These are phyloP conservation scores for Leptopilina myrica DNA, from an alignment of 2,888 invertebrate genomes.

Conservation along the genomic window DNA sequence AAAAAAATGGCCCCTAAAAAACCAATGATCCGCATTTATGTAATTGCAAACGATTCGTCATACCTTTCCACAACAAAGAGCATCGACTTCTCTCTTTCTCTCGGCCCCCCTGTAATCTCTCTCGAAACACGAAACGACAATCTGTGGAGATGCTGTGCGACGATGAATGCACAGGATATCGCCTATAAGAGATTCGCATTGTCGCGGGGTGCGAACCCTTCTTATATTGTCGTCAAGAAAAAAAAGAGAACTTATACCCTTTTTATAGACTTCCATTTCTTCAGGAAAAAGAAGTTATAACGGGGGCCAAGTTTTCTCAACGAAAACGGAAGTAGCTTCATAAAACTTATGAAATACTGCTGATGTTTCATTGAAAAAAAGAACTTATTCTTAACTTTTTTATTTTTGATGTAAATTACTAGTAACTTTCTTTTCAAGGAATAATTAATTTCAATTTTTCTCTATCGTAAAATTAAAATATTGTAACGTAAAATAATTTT, in stretches of 20 bases:
- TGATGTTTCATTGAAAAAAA: not conserved
- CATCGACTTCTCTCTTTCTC: slow-evolving; percentile 50
- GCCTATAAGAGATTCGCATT: slow-evolving; percentile 55
- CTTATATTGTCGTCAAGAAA: slow-evolving; percentile 6
- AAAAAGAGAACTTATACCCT: slow-evolving; percentile 12
- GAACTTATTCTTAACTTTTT: not conserved
- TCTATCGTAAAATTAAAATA: not conserved
- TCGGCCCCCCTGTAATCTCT: slow-evolving; percentile 52
- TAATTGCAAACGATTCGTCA: slow-evolving; percentile 54
- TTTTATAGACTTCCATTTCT: slow-evolving; percentile 22
- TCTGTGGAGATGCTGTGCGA: slow-evolving; percentile 46
- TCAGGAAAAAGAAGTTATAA: not conserved
- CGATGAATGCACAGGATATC: slow-evolving; percentile 55
- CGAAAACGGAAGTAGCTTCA: slow-evolving; percentile 34
- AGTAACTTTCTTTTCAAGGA: not conserved
- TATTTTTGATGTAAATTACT: not conserved
- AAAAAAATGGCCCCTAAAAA: slow-evolving; percentile 2
- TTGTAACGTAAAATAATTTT: not conserved
- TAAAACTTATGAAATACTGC: slow-evolving; percentile 24
- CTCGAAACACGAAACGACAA: slow-evolving; percentile 61
- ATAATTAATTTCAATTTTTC: not conserved
- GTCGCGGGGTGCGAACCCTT: slow-evolving; percentile 42
- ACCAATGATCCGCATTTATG: slow-evolving; percentile 50
- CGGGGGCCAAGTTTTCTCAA: not conserved
- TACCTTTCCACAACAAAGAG: slow-evolving; percentile 59